A percentile compares a stretch with the other conserved stretches of the same genome.
Conservation (phyloP, 2,888 invertebrate genomes). For the Netelia fuscicornis region DNA sequence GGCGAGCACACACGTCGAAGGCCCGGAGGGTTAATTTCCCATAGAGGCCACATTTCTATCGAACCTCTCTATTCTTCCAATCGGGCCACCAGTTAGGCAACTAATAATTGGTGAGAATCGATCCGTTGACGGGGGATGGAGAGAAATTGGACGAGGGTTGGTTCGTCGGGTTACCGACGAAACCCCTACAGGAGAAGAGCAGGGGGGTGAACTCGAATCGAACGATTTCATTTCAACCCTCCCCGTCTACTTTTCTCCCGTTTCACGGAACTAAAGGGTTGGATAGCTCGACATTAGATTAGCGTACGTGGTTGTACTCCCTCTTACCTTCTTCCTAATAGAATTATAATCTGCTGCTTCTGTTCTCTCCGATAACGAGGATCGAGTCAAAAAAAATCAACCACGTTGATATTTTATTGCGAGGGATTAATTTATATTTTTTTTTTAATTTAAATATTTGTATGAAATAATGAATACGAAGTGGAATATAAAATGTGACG, state of each 20-base stretch:
- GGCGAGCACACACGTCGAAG: slow-evolving; percentile 60
- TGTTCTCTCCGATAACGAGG: not conserved
- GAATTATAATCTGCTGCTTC: slow-evolving; percentile 10
- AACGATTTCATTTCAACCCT: slow-evolving; percentile 3
- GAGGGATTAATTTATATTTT: no score
- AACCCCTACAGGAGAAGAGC: slow-evolving; percentile 53
- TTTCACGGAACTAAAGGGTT: no score
- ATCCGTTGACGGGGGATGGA: slow-evolving; percentile 70
- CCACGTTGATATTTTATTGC: no score
- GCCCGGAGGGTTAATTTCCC: slow-evolving; percentile 76
- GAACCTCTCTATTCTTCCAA: slow-evolving; percentile 79
- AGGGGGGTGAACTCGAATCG: not conserved
- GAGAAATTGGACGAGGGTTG: slow-evolving; percentile 2
- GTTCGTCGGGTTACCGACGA: slow-evolving; percentile 46
- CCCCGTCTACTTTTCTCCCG: no score
- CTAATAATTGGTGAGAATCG: slow-evolving; percentile 82
- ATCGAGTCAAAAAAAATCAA: not conserved
- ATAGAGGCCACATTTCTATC: slow-evolving; percentile 80
- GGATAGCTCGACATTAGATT: no score
- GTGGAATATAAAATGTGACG: slow-evolving; percentile 15
- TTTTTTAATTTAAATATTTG: not conserved
- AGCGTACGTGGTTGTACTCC: no score
- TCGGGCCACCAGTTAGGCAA: slow-evolving; percentile 80
- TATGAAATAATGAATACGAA: not conserved
- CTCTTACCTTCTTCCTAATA: no score